These are phyloP conservation scores for Phenganax subtilis DNA, from an alignment of 92 coral and sea anemone species.

Conservation along the genomic window DNA sequence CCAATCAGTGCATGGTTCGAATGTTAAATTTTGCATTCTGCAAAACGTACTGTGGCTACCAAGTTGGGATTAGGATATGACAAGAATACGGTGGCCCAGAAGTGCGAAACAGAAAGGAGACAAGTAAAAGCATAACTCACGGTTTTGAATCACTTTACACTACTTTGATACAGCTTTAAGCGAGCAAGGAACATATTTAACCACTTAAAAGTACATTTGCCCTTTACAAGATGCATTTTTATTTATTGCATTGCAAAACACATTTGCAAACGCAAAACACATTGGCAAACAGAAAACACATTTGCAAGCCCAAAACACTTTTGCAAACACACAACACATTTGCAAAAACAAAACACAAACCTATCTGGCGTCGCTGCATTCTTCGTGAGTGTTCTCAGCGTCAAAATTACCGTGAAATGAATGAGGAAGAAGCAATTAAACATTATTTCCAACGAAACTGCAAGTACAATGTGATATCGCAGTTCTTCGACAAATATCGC, in stretches of 20 bases:
- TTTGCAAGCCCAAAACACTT: slow-evolving; percentile 3
- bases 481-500: slow-evolving; percentile 38
- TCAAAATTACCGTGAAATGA: neutral
- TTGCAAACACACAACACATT: neutral
- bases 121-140: too few species aligned
- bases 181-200: neutral
- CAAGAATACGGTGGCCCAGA: too few species aligned
- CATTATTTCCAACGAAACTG: neutral
- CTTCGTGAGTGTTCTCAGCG: neutral
- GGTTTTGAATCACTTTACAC: too few species aligned
- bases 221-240: neutral
- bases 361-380: neutral
- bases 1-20: too few species aligned
- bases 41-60: too few species aligned
- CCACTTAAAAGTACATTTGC: neutral
- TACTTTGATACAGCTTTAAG: too few species aligned
- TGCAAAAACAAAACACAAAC: neutral
- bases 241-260: neutral
- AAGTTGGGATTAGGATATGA: too few species aligned
- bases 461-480: slow-evolving; percentile 34
- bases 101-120: too few species aligned
- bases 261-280: slow-evolving; percentile 31
- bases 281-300: slow-evolving; percentile 20
- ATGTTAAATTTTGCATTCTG: too few species aligned
- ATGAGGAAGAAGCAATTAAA: slow-evolving; percentile 4